Base-by-base conservation (phyloP, 2,888 invertebrate species). In the Diaprepes abbreviatus region DNA sequence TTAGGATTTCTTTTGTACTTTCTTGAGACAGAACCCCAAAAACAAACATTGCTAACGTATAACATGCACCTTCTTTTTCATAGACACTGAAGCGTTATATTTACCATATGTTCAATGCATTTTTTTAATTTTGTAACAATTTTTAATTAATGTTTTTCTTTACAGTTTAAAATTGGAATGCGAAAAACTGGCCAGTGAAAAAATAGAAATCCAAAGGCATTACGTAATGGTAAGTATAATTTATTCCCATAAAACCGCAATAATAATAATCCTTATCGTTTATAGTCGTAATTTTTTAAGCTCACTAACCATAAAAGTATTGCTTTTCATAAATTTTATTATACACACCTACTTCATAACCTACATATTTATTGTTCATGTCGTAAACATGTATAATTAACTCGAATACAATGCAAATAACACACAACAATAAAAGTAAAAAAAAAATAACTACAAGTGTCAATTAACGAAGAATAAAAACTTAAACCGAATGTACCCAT, bases 131-230 rank as follows among this genome's bases (percentile, higher is more conserved):
- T 3, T 33, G 2, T 3, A 10, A 10, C 9, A 33, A 9, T 33
- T 33, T 33, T 33, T 10, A 24, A 24, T 10, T 2, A 33, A 33
- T 33, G 6, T 33, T 33, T 73, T 74, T 78, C 80, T 79, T 88
- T 90, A 71, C 91, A 97, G 97, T 85, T 89, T 97, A 83, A 97
- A 97, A 89, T 89, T 97, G 87, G 98, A 98, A 88, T 96, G 96
- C 88, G 98, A 98, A 86, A 98, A 98, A 87, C 86, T 98, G 85
- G 96, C 94, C 74, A 94, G 93, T 85, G 98, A 98, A 87, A 98
- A 98, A 88, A 97, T 97, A 79, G 97, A 97, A 89, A 96, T 98
- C 93, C 97, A 98, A 86, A 89, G 98, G 86, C 97, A 98, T 89
- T 98, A 97, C 89, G 97, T 97, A 80, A 97, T 98, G 97, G 97